phyloP scores from a whole-genome alignment of 2,113 vertebrate genomes.

The Muscicapa adusta region DNA sequence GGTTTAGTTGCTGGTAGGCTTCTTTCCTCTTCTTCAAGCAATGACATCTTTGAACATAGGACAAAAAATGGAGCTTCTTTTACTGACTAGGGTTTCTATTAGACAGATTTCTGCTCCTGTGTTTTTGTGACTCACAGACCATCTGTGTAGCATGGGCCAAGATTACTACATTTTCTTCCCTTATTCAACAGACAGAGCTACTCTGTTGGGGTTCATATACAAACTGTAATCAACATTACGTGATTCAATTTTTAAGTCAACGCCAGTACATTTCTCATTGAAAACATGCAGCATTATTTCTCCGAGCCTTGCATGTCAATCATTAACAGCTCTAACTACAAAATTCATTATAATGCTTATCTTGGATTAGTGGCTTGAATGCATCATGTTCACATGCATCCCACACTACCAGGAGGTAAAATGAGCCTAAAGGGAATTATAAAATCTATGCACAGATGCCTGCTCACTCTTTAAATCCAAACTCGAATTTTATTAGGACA shows the following conservation, averaged over 20 bases:
- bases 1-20: neutral
- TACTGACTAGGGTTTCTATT: neutral
- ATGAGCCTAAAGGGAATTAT: conserved; percentile 9
- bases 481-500: conserved; percentile 32
- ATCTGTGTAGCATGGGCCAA: conserved; percentile 37
- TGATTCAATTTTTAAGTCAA: conserved; percentile 28
- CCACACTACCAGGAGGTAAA: neutral
- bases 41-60: neutral
- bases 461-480: conserved; percentile 38
- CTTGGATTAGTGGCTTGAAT: conserved; percentile 37
- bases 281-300: conserved; percentile 7
- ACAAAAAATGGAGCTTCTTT: neutral
- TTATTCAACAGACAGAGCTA: conserved; percentile 13
- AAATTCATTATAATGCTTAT: conserved; percentile 46
- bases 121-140: conserved; percentile 47
- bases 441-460: conserved; percentile 15
- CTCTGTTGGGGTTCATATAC: conserved; percentile 31
- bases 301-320: conserved; percentile 12
- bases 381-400: neutral
- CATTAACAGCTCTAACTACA: neutral
- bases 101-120: conserved; percentile 31
- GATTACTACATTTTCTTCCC: conserved; percentile 42
- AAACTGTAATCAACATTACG: conserved; percentile 53
- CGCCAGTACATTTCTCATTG: neutral
- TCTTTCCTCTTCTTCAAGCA: neutral